Evolutionary conservation across 2,113 vertebrate species (phyloP), one percentile per base, ranked within the genome.

Genomic region (Myotis brandtii): DNA sequence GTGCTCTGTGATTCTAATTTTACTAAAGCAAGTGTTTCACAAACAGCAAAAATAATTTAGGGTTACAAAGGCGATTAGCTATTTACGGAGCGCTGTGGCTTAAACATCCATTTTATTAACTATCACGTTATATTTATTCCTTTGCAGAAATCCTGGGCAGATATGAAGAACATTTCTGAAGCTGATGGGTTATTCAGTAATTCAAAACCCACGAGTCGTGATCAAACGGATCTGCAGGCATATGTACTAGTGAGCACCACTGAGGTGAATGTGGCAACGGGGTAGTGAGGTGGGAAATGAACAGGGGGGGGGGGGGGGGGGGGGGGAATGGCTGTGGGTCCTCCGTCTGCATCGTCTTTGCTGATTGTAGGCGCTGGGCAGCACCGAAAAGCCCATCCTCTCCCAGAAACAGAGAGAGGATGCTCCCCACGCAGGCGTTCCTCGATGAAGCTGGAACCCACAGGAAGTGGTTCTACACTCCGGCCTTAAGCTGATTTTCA

Each of bases 401-500:
- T 93, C 69, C 96, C 88, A 69, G 69, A 96, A 89, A 56, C 69
- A 93, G 30, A 69, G 92, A 75, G 81, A 89, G 17, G 62, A 93
- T 89, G 54, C n/a, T 89, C 93, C 64, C 92, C 79, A 59, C 83
- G 85, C 82, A 93, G 79, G 43, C 48, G 88, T 94, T 93, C n/a
- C 48, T 88, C 88, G 86, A 95, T 97, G 91, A 97, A 92, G 95
- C 76, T 93, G 73, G 64, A 95, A 94, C 62, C 81, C 82, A 86
- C 89, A 86, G 91, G 94, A 97, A 94, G 93, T 59, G 73, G 91
- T 94, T 92, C 88, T 48, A 81, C 30, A 3, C 91, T 96, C 77
- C 95, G 91, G 95, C 86, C 66, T 73, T 97, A 93, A 95, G 59
- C 81, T 96, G 90, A 94, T 94, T 93, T 95, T 97, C 97, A 95